Evolutionary conservation across 1,140 invertebrate genomes (phyloP), one percentile per base, ranked within the genome.

Genomic region (Caenorhabditis remanei): DNA sequence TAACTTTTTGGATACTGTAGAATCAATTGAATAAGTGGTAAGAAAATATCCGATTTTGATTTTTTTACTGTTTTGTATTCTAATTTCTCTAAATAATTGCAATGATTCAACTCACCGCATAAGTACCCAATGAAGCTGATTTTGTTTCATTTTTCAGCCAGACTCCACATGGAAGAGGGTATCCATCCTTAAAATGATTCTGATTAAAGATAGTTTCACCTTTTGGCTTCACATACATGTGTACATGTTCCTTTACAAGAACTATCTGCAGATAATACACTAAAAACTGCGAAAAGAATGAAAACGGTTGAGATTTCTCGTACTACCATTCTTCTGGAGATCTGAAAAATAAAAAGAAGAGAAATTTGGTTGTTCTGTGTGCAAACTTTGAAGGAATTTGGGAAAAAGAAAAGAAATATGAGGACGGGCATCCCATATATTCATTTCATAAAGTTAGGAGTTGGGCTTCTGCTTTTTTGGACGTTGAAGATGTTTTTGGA

Each of bases 121-220:
- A 79, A 5, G 43, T 79, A 8, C 71, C 71, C 46, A 79, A 50
- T 11, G 71, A 50, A 0, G 46, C 21, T 13, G 71, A 79, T 50
- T 79, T 79, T 0, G 71, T 79, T 41, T 79, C 71, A 53, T 79
- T 79, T 24, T 50, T 79, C 7, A 79, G 43, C 71, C 71, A 79
- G 4, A 79, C 71, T 79, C 71, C 71, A 53, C 71, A 79, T 13
- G 71, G 71, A 21, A 79, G 46, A 13, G 71, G 71, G n/a, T 79
- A 79, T 8, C 71, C 71, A 79, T 79, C 71, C 71, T 79, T n/a
- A 79, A 79, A 32, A 32, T 7, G n/a, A 58, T n/a, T n/a, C 16
- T 21, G 7, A 8, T 19, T 58, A 1, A 19, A n/a, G n/a, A 56
- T 11, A 58, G 19, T 58, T 58, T 19, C 55, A 6, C n/a, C 0